Evolutionary conservation across 2,797 vertebrate genomes (phyloP), one percentile per base, ranked within the genome.

Genomic region (Sylvilagus floridanus): DNA sequence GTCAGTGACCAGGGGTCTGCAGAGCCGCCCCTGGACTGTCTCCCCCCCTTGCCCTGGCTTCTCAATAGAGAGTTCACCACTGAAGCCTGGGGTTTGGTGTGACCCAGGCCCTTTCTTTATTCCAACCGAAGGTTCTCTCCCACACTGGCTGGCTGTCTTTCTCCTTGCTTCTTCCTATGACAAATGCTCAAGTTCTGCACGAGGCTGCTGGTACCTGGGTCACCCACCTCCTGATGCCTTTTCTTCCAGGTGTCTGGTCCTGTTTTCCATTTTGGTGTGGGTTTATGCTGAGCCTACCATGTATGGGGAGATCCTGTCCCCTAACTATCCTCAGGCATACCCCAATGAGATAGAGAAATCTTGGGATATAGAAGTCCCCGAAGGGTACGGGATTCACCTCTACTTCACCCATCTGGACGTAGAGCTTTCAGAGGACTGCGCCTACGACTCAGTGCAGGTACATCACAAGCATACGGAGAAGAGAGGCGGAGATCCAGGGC

Each of bases 391-490:
- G n/a, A 97, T 99, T 84, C 98, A 52, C 42, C 98, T 99, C 94
- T 98, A 98, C 84, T 98, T 99, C 96, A 98, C 98, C 37, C 99
- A 99, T 94, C 91, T 99, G 97, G 99, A 99, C 96, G 97, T 99
- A 9, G 99, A 99, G 93, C 98, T 98, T 35, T 99, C 99, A 0
- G 97, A 98, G 35, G 90, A 98, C 96, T 99, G 99, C 5, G 98
- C 98, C 57, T 99, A 99, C 0, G 99, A 99, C 94, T 98, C 97
- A 4, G 96, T 99, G 93, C 98, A 99, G 99, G 99, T 99, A 98
- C 75, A 57, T 68, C 66, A 10, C 0, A 1, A 52, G 14, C 21
- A 7, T 30, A 17, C 0, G 0, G 21, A 57, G 9, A n/a, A n/a
- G 13, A 21, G 71, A 19, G 21, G 2, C 3, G n/a, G 71, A 12